Percentiles rank a stretch among this genome's conserved stretches.
Evolutionary conservation across 53 echinoderm and acorn worm genomes (phyloP).

Genomic region (Actinopyga echinites): DNA sequence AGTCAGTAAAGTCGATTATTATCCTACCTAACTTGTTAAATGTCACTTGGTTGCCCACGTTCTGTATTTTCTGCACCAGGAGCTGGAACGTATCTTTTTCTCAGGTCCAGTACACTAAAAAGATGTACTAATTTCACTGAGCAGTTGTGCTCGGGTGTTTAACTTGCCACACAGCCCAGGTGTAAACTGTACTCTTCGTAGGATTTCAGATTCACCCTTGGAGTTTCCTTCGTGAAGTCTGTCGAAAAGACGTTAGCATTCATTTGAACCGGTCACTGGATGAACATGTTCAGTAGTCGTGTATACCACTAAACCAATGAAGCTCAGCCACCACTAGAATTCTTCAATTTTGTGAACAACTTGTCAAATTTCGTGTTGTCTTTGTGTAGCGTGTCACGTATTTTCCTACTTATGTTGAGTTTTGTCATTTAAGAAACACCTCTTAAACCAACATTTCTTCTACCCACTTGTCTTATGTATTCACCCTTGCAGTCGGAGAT

Average conservation of each 20-base stretch:
- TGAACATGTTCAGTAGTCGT: not conserved
- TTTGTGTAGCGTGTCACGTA: not conserved
- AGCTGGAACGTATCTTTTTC: constrained; percentile 3
- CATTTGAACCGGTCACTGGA: constrained; percentile 1
- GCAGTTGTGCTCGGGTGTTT: constrained; percentile 25
- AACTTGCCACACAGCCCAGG: constrained; percentile 2
- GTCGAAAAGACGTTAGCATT: constrained; percentile 28
- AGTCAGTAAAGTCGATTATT: no score
- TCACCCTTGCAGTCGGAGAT: no score
- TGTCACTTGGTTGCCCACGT: no score
- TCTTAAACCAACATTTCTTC: not conserved
- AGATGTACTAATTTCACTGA: constrained; percentile 27
- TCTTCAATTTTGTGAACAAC: not conserved
- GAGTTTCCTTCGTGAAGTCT: constrained; percentile 29
- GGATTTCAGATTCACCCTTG: constrained; percentile 4
- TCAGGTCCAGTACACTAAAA: constrained; percentile 5
- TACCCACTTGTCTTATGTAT: no score
- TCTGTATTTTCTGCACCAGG: no score
- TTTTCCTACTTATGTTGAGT: not conserved
- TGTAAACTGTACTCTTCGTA: constrained; percentile 5
- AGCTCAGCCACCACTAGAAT: not conserved
- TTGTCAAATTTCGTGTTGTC: constrained; percentile 24
- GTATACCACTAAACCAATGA: constrained; percentile 18
- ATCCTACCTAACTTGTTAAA: no score
- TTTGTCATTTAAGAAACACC: no score